Conservation (phyloP, 2,888 invertebrate species). For the Ophion obscuratus region DNA sequence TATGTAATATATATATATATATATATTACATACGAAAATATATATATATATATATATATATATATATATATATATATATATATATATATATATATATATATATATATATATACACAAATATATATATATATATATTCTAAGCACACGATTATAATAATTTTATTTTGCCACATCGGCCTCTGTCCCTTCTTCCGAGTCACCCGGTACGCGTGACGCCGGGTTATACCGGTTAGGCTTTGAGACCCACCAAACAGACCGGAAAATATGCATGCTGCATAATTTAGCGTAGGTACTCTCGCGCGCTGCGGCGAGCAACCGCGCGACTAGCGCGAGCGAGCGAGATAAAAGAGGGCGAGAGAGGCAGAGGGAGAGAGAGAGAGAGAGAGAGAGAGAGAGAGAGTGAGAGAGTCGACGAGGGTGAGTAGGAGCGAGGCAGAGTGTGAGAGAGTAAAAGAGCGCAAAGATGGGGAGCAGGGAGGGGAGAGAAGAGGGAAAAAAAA, state of each 20-base stretch:
- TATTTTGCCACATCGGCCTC: constrained; percentile 69
- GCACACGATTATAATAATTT: constrained; percentile 71
- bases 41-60: constrained; percentile 54
- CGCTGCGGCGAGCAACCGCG: constrained; percentile 63
- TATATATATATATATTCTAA: constrained; percentile 64
- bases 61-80: background rate
- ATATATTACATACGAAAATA: too few relatives aligned
- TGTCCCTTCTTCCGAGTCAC: constrained; percentile 75
- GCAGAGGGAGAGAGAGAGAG: background rate
- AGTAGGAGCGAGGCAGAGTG: constrained; percentile 25
- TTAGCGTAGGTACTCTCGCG: constrained; percentile 75
- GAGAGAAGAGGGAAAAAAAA: constrained; percentile 29
- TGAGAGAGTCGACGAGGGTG: background rate
- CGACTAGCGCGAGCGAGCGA: constrained; percentile 61
- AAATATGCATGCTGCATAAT: constrained; percentile 83
- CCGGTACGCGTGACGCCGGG: constrained; percentile 76
- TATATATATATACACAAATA: background rate
- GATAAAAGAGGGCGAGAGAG: constrained; percentile 40
- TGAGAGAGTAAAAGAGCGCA: constrained; percentile 44
- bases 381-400: constrained; percentile 37
- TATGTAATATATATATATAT: background rate
- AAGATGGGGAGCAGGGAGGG: constrained; percentile 13
- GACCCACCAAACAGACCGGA: constrained; percentile 83
- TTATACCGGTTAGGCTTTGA: constrained; percentile 80
- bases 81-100: background rate